phyloP scores from a whole-genome alignment of 2,113 vertebrate genomes.

The Argyrosomus japonicus region DNA sequence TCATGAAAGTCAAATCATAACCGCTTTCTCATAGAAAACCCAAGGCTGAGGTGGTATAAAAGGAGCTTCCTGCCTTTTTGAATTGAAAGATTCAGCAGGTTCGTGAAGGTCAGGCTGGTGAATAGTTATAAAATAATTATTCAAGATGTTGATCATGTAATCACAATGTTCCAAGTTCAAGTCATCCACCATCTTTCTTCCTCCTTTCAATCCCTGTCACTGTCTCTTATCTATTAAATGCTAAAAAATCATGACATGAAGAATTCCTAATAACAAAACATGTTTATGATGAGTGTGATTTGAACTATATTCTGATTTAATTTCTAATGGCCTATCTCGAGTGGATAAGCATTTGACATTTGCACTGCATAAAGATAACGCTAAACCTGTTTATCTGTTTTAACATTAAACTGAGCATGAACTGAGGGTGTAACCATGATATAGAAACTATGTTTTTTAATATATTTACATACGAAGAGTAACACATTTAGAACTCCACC shows the following conservation, averaged over 20 bases:
- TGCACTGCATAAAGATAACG: not conserved
- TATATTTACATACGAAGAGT: no score
- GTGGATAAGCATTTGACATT: not conserved
- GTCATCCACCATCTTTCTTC: not conserved
- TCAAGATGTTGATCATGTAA: not conserved
- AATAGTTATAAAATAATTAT: not conserved
- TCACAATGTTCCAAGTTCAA: not conserved
- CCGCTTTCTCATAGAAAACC: not conserved
- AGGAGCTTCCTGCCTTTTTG: not conserved
- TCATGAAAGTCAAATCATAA: not conserved
- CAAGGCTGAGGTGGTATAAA: not conserved
- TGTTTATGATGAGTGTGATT: not conserved
- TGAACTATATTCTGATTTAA: not conserved
- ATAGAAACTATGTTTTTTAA: no score
- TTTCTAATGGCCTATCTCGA: no score
- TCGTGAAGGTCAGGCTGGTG: not conserved
- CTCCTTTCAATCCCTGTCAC: not conserved
- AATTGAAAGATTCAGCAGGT: no score
- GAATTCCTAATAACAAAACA: not conserved
- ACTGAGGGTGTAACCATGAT: not conserved
- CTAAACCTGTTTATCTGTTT: not conserved
- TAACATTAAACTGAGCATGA: not conserved
- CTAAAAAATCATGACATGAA: not conserved
- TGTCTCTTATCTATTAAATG: not conserved
- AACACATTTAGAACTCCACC: no score